Percentiles rank a stretch among this genome's conserved stretches.
Evolutionary conservation across 2,888 invertebrate genomes (phyloP).

Genomic region (Pristionchus arcanus): DNA sequence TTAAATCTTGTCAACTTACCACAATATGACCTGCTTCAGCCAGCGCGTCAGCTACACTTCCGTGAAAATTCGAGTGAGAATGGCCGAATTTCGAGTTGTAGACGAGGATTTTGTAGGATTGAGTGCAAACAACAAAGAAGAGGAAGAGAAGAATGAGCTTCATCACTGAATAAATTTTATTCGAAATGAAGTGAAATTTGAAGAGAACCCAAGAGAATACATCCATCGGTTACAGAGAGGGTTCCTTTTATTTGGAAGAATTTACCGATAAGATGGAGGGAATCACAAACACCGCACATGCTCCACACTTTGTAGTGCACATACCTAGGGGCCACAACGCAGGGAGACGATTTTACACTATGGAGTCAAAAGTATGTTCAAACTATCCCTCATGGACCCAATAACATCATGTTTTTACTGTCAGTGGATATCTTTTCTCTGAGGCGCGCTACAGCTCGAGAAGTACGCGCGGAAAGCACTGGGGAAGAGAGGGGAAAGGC

Average conservation of each 20-base stretch:
- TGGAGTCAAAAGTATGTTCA: too few relatives aligned
- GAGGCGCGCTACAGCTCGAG: too few relatives aligned
- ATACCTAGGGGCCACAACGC: too few relatives aligned
- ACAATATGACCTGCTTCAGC: constrained; percentile 11
- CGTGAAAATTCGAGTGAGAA: background rate
- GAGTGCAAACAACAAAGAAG: background rate
- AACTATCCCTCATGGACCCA: too few relatives aligned
- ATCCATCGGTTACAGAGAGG: background rate
- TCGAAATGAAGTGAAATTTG: background rate
- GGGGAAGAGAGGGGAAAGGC: too few relatives aligned
- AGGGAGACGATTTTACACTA: too few relatives aligned
- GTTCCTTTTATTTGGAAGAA: constrained; percentile 35
- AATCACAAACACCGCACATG: constrained; percentile 21
- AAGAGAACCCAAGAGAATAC: background rate
- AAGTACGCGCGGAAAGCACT: too few relatives aligned
- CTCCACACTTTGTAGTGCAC: constrained; percentile 13
- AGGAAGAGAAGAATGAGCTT: background rate
- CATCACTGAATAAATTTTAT: background rate
- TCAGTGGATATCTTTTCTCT: too few relatives aligned
- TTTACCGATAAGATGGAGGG: constrained; percentile 11
- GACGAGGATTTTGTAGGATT: constrained; percentile 13
- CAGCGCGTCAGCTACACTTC: background rate
- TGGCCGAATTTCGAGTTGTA: constrained; percentile 17
- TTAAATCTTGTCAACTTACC: background rate
- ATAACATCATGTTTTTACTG: too few relatives aligned